Base-by-base conservation (phyloP, 2,888 invertebrate species). In the Gibbula magus region DNA sequence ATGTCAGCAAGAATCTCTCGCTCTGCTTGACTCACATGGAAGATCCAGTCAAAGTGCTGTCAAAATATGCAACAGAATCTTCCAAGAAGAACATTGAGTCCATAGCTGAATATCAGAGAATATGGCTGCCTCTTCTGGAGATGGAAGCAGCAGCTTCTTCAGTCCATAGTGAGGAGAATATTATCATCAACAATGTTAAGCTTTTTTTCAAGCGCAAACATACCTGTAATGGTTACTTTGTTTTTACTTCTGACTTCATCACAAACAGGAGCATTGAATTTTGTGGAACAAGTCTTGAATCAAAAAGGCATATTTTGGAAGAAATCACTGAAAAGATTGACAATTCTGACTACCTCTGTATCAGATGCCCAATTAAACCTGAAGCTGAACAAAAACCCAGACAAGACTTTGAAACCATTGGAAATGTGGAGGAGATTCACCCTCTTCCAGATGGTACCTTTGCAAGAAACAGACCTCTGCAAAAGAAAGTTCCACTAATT, bases 131-230 rank as follows among this genome's bases (percentile, higher is more conserved):
- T 0, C 61, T 89, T 13, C 79, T 87, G 5, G 81, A 84, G 52
- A 89, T 89, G 89, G 87, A 89, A 76, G 83, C 87, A 20, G 89
- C 87, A 7, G 73, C 79, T 10, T 79, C 81, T 18, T 79, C 86
- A n/a, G 83, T 84, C 5, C 67, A 51, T 0, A 84, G 81, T 75
- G 86, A 84, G 67, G 83, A 84, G 77, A 81, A 83, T 2, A 81
- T 78, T 20, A 82, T 80, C 35, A 85, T 88, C 2, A 85, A 83
- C 66, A 81, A 84, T 61, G 82, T 88, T 4, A 81, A 81, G 3
- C 77, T 88, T 0, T 80, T 79, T 61, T 86, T 86, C 74, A 75
- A 52, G 1, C 61, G 74, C 10, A 22, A 20, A n/a, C 7, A 39
- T 22, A 20, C 7, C n/a, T 20, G 74, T 16, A 73, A 45, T 22